A percentile compares a stretch with the other conserved stretches of the same genome.
Conservation (phyloP, 2,797 vertebrate species). For the Paedocypris micromegethes region DNA sequence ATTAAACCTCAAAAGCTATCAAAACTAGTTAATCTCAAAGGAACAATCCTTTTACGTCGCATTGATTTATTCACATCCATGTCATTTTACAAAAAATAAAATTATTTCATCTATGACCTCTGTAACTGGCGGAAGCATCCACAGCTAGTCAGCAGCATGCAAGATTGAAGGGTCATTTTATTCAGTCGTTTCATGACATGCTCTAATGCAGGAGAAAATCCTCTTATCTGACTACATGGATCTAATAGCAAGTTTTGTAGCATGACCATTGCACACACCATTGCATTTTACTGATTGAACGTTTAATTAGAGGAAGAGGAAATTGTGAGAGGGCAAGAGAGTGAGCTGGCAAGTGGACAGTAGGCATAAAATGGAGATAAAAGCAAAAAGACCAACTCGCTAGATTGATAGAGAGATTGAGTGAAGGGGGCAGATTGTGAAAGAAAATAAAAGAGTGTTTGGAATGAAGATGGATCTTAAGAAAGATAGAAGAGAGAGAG, state of each 20-base stretch:
- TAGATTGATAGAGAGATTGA: too few species aligned
- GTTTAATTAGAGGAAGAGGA: background rate
- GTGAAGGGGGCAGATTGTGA: too few species aligned
- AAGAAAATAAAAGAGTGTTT: too few species aligned
- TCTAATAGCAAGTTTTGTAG: background rate
- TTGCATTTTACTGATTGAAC: background rate
- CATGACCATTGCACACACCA: background rate
- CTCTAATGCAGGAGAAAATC: background rate
- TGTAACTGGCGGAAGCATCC: background rate
- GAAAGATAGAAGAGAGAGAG: too few species aligned
- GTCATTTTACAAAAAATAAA: too few species aligned
- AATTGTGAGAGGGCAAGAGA: background rate
- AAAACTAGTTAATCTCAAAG: too few species aligned
- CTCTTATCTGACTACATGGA: conserved; percentile 3
- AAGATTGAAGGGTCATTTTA: conserved; percentile 18
- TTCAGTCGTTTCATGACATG: background rate
- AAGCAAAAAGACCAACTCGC: too few species aligned
- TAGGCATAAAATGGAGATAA: background rate
- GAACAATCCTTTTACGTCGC: too few species aligned
- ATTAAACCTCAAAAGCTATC: too few species aligned
- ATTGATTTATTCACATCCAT: too few species aligned
- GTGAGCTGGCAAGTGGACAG: background rate
- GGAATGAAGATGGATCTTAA: too few species aligned
- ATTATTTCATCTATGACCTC: too few species aligned
- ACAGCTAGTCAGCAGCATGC: background rate